A percentile compares a stretch with the other conserved stretches of the same genome.
phyloP scores from a whole-genome alignment of 1,140 invertebrate species.

The Plodia interpunctella region DNA sequence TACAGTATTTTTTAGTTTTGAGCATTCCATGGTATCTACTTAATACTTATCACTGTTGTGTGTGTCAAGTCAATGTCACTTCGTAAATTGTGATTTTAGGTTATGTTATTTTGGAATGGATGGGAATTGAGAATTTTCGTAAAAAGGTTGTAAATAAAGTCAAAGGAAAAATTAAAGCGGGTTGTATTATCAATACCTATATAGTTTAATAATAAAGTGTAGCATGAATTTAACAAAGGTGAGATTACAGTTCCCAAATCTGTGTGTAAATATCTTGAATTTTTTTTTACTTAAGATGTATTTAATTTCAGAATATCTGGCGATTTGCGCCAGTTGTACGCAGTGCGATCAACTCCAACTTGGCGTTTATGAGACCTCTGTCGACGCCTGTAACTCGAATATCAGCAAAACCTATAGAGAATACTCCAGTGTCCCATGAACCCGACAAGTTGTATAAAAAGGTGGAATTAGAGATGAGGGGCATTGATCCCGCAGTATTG shows the following conservation, averaged over 20 bases:
- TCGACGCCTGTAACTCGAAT: constrained; percentile 32
- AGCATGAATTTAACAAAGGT: constrained; percentile 51
- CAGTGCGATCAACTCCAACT: constrained; percentile 25
- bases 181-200: background rate
- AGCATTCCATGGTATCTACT: too few species aligned
- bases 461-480: constrained; percentile 91
- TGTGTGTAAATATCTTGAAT: background rate
- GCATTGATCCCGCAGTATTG: constrained; percentile 91
- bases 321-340: constrained; percentile 36
- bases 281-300: too few species aligned
- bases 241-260: too few species aligned
- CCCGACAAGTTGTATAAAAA: constrained; percentile 88
- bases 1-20: too few species aligned
- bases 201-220: background rate
- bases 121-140: too few species aligned
- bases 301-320: constrained; percentile 45
- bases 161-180: too few species aligned
- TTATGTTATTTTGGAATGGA: too few species aligned
- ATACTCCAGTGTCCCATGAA: constrained; percentile 41
- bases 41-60: too few species aligned
- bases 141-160: too few species aligned
- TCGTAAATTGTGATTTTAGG: too few species aligned
- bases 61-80: too few species aligned
- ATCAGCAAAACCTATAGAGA: constrained; percentile 34
- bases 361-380: constrained; percentile 28